Conservation (phyloP, 2,888 invertebrate species). For the Altica lythri region DNA sequence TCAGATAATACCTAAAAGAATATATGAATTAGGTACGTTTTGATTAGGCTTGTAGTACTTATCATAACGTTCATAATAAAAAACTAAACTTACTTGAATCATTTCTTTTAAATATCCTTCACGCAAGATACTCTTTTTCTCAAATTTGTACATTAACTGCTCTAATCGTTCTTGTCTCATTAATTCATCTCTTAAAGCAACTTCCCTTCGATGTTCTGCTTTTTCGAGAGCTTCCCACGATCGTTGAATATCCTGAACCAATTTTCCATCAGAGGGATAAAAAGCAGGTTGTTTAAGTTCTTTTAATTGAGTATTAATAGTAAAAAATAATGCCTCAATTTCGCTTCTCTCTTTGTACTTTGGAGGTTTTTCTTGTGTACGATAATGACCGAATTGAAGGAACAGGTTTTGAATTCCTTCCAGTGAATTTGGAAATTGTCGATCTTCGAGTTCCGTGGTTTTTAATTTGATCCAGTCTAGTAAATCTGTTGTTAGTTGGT, state of each 20-base stretch:
- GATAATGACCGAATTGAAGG: slow-evolving; percentile 89
- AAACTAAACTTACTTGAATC: slow-evolving; percentile 74
- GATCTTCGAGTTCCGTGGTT: slow-evolving; percentile 78
- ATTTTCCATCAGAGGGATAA: slow-evolving; percentile 84
- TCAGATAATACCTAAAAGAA: slow-evolving; percentile 83
- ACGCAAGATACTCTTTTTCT: slow-evolving; percentile 90
- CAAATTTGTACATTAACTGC: slow-evolving; percentile 94
- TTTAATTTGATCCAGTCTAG: slow-evolving; percentile 93
- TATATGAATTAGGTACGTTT: too few species aligned
- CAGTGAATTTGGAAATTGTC: slow-evolving; percentile 90
- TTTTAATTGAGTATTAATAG: slow-evolving; percentile 94
- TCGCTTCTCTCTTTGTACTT: slow-evolving; percentile 97
- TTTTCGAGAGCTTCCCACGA: slow-evolving; percentile 93
- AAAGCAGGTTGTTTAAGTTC: slow-evolving; percentile 90
- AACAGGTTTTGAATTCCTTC: slow-evolving; percentile 93
- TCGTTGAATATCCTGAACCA: slow-evolving; percentile 93
- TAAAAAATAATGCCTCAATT: slow-evolving; percentile 94
- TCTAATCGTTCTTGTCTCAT: slow-evolving; percentile 91
- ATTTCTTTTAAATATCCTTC: slow-evolving; percentile 97
- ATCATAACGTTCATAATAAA: neutral
- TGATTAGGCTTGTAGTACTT: too few species aligned
- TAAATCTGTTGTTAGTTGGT: slow-evolving; percentile 79
- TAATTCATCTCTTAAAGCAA: slow-evolving; percentile 88
- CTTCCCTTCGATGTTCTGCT: slow-evolving; percentile 92
- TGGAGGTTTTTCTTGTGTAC: slow-evolving; percentile 97